These are phyloP conservation scores for Helicoverpa assulta DNA, from an alignment of 2,888 invertebrate species.

Conservation along the genomic window DNA sequence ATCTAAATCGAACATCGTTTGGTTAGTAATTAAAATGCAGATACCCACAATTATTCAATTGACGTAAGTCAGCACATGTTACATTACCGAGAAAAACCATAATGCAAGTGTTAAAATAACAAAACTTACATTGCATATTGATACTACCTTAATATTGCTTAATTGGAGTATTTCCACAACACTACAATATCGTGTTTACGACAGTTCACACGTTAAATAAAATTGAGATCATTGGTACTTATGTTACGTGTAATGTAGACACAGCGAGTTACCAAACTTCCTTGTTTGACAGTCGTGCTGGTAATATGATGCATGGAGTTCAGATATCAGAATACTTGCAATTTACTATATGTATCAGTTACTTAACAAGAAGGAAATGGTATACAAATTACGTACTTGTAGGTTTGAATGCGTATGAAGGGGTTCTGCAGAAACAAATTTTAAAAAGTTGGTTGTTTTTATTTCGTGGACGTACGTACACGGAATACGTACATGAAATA, in stretches of 20 bases:
- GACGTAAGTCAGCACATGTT: conserved; percentile 14
- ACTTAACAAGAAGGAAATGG: conserved; percentile 21
- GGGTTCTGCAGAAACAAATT: background rate
- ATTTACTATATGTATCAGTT: conserved; percentile 25
- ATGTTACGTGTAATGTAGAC: conserved; percentile 55
- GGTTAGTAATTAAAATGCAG: conserved; percentile 20
- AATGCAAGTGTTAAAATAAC: conserved; percentile 2
- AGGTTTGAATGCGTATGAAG: too few species aligned
- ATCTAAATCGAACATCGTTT: background rate
- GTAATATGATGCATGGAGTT: conserved; percentile 54
- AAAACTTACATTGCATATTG: conserved; percentile 6
- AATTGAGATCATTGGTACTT: conserved; percentile 60
- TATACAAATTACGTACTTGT: background rate
- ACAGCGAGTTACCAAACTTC: conserved; percentile 59
- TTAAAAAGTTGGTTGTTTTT: background rate
- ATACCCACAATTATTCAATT: conserved; percentile 7
- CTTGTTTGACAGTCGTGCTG: conserved; percentile 58
- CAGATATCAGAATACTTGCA: conserved; percentile 46
- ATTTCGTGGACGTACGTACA: too few species aligned
- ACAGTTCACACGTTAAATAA: conserved; percentile 57
- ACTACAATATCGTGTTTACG: conserved; percentile 43
- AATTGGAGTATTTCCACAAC: conserved; percentile 28
- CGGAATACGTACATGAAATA: too few species aligned
- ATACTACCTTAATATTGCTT: conserved; percentile 26
- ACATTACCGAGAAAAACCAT: conserved; percentile 9